Evolutionary conservation across 2,113 vertebrate genomes (phyloP), one percentile per base, ranked within the genome.

Genomic region (Piprites chloris): DNA sequence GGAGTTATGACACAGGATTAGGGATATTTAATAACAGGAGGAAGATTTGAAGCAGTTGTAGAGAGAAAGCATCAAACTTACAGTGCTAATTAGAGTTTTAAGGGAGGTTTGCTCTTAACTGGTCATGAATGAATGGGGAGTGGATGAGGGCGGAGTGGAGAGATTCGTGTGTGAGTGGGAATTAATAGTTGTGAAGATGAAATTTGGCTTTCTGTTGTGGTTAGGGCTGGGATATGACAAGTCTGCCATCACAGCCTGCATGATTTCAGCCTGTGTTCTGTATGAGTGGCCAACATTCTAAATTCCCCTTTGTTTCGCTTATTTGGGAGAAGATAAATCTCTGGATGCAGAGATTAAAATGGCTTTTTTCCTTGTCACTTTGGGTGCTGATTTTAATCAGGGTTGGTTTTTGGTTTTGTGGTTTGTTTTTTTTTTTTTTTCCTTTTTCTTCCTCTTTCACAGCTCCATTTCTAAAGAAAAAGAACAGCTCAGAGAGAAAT

Each of bases 321-420:
- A 23, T 62, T 56, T 62, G 28, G 50, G 82, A 96, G 46, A 90
- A 82, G 82, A 80, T 32, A 59, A 24, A 47, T 89, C 65, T 73
- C 28, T 0, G 13, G 72, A 61, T 69, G 68, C 1, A 16, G 79
- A 81, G 89, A 90, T 89, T 91, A 89, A 95, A 95, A 85, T 62
- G 65, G 44, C 11, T 87, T 87, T 95, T 92, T 83, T 62, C 62
- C 77, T 82, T 93, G 89, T 87, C 93, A 87, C 67, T 95, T 93
- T 77, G 91, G 89, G 90, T 93, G 93, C 90, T 96, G 87, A 83
- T 96, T 95, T 89, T 93, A 92, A 94, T 93, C 87, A 87, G 89
- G 52, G n/a, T 8, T 53, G 9, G 5, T 21, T 56, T 56, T 47
- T 46, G 46, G 11, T 47, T 22, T 11, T 23, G 8, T 20, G 44